Conservation (phyloP, 2,113 vertebrate species). For the Callocephalon fimbriatum region DNA sequence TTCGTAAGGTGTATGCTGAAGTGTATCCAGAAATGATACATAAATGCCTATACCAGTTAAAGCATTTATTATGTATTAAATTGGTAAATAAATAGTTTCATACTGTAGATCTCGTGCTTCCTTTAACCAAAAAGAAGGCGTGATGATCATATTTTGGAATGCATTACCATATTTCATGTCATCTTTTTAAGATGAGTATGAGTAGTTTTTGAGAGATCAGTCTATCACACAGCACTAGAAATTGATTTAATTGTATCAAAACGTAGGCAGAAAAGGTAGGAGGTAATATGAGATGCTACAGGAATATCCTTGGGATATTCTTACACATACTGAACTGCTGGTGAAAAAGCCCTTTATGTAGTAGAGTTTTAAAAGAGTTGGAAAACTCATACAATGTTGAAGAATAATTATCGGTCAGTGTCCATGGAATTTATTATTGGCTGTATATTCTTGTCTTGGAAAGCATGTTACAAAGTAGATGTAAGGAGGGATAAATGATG, state of each 20-base stretch:
- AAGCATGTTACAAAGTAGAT: not conserved
- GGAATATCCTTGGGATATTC: not conserved
- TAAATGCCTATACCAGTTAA: not conserved
- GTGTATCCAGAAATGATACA: not conserved
- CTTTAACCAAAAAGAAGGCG: not conserved
- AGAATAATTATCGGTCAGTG: not conserved
- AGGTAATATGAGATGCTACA: not conserved
- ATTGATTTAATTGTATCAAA: conserved; percentile 6
- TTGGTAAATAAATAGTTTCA: not conserved
- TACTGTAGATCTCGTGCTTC: not conserved
- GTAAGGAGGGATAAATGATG: not conserved
- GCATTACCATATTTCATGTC: not conserved
- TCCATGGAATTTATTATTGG: not conserved
- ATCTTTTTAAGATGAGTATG: not conserved
- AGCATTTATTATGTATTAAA: not conserved
- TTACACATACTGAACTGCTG: not conserved
- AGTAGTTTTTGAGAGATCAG: not conserved
- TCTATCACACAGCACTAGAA: not conserved
- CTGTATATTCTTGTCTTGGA: not conserved
- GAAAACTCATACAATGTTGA: not conserved
- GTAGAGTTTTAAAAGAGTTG: not conserved
- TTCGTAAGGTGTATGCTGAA: not conserved
- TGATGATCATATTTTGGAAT: not conserved
- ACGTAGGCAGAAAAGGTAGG: not conserved
- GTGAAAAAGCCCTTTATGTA: not conserved